Evolutionary conservation across 2,797 vertebrate genomes (phyloP).

Genomic region (Darevskia mixta): DNA sequence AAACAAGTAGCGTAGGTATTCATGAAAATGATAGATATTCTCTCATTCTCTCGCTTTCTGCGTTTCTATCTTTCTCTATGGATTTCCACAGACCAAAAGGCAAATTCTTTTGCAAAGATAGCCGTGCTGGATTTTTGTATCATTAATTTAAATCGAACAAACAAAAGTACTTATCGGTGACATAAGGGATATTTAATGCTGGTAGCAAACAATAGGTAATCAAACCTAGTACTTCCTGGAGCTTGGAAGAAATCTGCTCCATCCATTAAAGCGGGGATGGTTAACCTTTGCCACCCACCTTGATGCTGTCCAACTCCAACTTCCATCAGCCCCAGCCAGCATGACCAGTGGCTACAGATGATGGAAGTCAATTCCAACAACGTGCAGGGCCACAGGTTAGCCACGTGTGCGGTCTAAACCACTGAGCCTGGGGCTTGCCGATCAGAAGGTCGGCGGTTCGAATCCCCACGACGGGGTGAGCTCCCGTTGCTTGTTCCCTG

Average conservation of each 20-base stretch:
- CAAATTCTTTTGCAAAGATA: neutral
- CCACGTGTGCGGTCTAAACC: no score
- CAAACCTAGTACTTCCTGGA: neutral
- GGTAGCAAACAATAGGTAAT: neutral
- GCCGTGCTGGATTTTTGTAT: neutral
- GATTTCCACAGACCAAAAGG: neutral
- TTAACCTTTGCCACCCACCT: no score
- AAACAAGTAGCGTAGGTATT: neutral
- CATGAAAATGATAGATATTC: neutral
- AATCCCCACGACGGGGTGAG: no score
- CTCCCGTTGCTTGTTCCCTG: no score
- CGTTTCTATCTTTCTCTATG: neutral
- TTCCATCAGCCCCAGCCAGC: no score
- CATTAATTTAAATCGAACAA: slow-evolving; percentile 34
- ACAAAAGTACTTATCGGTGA: neutral
- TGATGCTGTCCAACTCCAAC: no score
- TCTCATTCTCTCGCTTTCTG: neutral
- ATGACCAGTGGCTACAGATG: no score
- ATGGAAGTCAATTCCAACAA: no score
- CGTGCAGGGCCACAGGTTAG: no score
- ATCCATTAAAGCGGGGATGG: neutral
- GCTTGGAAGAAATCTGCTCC: neutral
- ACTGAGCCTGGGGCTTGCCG: no score
- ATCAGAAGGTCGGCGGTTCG: no score
- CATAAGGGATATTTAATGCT: slow-evolving; percentile 1